A percentile compares a stretch with the other conserved stretches of the same genome.
phyloP scores from a whole-genome alignment of 2,113 vertebrate species.

The Calyptomena viridis region DNA sequence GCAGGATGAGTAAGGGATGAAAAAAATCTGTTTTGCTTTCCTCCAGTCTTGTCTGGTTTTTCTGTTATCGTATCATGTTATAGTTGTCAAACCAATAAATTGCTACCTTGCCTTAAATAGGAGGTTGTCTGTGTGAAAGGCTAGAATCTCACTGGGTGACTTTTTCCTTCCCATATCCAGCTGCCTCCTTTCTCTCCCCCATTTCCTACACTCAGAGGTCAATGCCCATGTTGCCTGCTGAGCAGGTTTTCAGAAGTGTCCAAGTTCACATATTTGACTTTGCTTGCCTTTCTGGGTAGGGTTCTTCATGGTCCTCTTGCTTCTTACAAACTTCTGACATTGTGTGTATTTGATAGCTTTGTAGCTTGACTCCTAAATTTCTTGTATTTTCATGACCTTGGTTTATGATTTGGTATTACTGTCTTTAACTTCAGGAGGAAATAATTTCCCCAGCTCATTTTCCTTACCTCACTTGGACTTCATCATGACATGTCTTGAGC shows the following conservation, averaged over 20 bases:
- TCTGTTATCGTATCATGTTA: background rate
- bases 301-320: background rate
- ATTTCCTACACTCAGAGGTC: background rate
- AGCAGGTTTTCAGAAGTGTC: background rate
- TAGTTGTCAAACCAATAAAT: background rate
- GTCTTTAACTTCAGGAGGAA: background rate
- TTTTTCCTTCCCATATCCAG: background rate
- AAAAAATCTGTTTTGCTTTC: background rate
- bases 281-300: background rate
- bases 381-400: background rate
- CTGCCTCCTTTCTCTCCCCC: background rate
- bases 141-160: background rate
- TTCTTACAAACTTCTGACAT: background rate
- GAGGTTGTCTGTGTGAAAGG: background rate
- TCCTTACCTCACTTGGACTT: background rate
- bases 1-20: background rate
- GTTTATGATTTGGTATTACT: background rate
- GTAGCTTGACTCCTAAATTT: background rate
- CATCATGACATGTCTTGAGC: background rate
- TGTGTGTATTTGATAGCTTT: background rate
- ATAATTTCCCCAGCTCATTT: background rate
- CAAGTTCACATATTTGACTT: background rate
- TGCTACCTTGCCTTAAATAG: background rate
- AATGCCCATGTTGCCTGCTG: background rate
- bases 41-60: background rate